Evolutionary conservation across 2,113 vertebrate species (phyloP).

Genomic region (Sarotherodon lohbergeri): DNA sequence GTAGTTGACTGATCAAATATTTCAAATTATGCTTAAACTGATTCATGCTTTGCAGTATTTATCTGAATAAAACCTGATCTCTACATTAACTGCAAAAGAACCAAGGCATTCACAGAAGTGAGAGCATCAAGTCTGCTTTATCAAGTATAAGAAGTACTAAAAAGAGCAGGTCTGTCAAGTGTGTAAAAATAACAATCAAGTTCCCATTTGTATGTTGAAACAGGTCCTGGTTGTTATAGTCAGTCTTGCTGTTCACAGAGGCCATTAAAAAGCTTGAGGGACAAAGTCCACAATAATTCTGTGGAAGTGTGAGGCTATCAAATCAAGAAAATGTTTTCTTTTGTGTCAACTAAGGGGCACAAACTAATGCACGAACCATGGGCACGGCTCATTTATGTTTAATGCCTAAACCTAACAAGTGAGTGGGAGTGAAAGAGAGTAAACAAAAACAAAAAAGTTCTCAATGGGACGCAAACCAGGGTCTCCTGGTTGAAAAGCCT

Average conservation of each 20-base stretch:
- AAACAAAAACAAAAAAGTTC: background rate
- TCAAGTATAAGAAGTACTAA: background rate
- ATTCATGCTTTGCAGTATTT: background rate
- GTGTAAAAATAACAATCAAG: background rate
- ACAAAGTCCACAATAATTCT: background rate
- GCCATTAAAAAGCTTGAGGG: background rate
- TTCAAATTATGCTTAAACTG: background rate
- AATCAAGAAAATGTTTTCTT: background rate
- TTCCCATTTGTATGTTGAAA: background rate
- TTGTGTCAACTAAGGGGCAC: background rate
- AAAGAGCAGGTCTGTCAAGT: fast-evolving
- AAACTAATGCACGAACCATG: fast-evolving
- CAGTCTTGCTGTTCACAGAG: background rate
- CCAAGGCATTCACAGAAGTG: fast-evolving
- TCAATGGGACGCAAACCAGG: background rate
- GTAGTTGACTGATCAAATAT: background rate
- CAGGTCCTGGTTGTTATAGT: background rate
- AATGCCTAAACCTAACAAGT: background rate
- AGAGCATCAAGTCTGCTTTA: background rate
- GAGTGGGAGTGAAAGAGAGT: fast-evolving
- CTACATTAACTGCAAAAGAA: fast-evolving
- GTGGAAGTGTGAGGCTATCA: background rate
- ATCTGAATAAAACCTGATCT: background rate
- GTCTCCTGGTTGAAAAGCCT: background rate
- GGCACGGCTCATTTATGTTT: fast-evolving